Evolutionary conservation across 2,113 vertebrate species (phyloP).

Genomic region (Vidua macroura): DNA sequence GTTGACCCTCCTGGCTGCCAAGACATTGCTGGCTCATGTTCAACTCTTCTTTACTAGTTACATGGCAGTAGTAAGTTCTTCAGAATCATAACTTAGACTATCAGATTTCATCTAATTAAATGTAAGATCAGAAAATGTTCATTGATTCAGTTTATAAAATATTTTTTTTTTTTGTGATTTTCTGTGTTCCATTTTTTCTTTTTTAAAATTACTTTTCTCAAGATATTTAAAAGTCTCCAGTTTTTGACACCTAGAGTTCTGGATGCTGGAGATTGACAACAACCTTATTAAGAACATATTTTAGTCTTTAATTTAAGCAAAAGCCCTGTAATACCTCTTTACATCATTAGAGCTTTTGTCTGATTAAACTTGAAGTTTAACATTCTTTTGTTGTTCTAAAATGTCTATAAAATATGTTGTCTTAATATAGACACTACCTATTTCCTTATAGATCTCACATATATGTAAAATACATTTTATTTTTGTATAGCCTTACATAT

Average conservation of each 20-base stretch:
- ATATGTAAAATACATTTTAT: background rate
- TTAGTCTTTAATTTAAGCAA: background rate
- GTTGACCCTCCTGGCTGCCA: fast-evolving
- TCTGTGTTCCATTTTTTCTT: background rate
- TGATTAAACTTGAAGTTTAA: background rate
- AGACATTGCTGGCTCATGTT: background rate
- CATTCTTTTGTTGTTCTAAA: background rate
- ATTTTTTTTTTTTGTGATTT: background rate
- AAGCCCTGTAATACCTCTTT: background rate
- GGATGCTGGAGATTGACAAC: background rate
- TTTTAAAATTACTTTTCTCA: background rate
- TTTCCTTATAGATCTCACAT: background rate
- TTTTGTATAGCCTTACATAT: background rate
- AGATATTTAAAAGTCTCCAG: background rate
- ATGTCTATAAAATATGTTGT: background rate
- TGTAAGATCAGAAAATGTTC: background rate
- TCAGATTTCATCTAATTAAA: background rate
- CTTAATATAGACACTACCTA: background rate
- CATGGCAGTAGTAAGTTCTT: background rate
- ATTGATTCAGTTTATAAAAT: background rate
- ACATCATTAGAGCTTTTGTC: background rate
- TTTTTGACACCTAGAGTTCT: background rate
- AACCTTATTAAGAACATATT: background rate
- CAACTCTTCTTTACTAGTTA: background rate
- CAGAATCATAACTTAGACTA: background rate